Base-by-base conservation (phyloP, 2,888 invertebrate genomes). In the Parnassius glacialis region DNA sequence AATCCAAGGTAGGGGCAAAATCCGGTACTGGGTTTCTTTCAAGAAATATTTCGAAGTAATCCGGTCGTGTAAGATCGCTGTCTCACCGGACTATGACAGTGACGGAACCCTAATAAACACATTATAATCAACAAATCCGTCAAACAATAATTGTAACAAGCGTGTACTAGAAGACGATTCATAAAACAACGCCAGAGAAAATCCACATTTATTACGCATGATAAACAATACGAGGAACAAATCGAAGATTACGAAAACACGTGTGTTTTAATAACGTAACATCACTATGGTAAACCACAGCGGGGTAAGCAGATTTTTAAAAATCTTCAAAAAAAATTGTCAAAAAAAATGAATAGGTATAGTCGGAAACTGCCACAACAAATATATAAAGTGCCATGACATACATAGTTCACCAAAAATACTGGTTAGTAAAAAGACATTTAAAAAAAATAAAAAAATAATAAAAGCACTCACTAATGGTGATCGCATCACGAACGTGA, bases 181-280 rank as follows among this genome's bases (percentile, higher is more conserved):
- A 54, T 48, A 41, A 52, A 51, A 52, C 57, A 53, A 62, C 53
- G 52, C 52, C 57, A 53, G 20, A 53, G 43, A 62, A 11, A 62
- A 62, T 62, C 34, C 25, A 41, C 45, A 61, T 61, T 61, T 44
- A 52, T 34, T 44, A 48, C 55, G 50, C 56, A 48, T 48, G 25
- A 53, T 43, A 43, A 48, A 62, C 57, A 62, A 62, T 62, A n/a
- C 43, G 42, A 41, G 57, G 48, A 62, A 62, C 62, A 53, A 62
- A 62, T 62, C 45, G 42, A 52, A 34, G 10, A 47, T 57, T 51
- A 56, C 45, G 52, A 45, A 45, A 56, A n/a, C 44, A 51, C 10
- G 13, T 34, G 34, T 3, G 34, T 34, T 34, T 34, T 34, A 34
- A 7, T 5, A 34, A 53, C 53, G 12, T 42, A 3, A n/a, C 5